These are phyloP conservation scores for Orthosia gracilis DNA, from an alignment of 2,888 invertebrate genomes.

Conservation along the genomic window DNA sequence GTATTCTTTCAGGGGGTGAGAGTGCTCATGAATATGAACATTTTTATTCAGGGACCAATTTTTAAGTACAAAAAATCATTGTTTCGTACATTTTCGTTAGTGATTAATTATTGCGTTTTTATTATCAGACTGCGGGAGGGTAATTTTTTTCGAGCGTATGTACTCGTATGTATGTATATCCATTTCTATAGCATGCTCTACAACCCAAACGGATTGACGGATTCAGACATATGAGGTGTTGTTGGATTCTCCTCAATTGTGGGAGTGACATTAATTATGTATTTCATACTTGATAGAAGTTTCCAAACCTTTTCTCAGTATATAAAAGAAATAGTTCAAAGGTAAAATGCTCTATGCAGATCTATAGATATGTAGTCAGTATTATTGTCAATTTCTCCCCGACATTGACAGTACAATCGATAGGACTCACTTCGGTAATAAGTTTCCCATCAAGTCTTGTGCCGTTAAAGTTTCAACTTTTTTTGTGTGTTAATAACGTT, in stretches of 20 bases:
- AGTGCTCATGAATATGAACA: constrained; percentile 1
- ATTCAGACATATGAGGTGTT: too few species aligned
- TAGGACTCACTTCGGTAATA: constrained; percentile 27
- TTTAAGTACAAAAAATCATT: too few species aligned
- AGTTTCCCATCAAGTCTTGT: constrained; percentile 10
- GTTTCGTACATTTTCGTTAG: background rate
- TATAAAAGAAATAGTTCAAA: background rate
- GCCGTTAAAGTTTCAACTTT: constrained; percentile 19
- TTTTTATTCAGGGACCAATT: background rate
- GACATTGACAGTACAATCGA: constrained; percentile 46
- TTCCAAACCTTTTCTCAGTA: too few species aligned
- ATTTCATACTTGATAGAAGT: too few species aligned
- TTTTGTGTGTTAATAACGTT: background rate
- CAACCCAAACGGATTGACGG: too few species aligned
- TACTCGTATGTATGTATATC: too few species aligned
- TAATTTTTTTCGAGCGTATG: too few species aligned
- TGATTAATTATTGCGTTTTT: too few species aligned
- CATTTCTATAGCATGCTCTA: too few species aligned
- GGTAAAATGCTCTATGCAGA: background rate
- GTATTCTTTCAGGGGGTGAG: background rate
- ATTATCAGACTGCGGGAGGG: too few species aligned
- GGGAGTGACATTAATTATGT: too few species aligned
- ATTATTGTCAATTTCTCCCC: constrained; percentile 29
- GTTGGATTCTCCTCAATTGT: too few species aligned
- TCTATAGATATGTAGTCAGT: background rate